These are phyloP conservation scores for Spongilla lacustris DNA, from an alignment of 37 sponge, comb jelly and placozoan genomes.

Conservation along the genomic window DNA sequence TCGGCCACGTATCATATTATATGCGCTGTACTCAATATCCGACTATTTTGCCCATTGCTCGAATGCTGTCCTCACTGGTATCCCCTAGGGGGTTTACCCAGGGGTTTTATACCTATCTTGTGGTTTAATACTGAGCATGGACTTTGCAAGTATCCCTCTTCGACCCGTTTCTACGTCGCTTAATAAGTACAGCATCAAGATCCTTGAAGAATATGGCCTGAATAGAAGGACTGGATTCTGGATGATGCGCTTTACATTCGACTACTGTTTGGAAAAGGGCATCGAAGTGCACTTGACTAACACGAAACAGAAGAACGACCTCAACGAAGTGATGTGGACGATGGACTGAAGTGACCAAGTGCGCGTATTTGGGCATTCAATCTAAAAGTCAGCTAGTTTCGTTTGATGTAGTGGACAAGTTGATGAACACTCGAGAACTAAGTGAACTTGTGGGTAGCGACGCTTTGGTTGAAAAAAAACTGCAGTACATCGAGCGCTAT, in stretches of 20 bases:
- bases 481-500: conserved; percentile 20
- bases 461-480: background rate
- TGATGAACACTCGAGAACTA: conserved; percentile 26
- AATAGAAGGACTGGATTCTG: conserved; percentile 20
- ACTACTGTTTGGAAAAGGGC: conserved; percentile 28
- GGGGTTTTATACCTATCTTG: too few species aligned
- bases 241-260: conserved; percentile 35
- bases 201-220: conserved; percentile 29
- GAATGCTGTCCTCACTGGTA: too few species aligned
- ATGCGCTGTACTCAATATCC: too few species aligned
- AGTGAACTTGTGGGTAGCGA: background rate
- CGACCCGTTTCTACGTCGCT: background rate
- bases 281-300: conserved; percentile 37
- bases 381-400: conserved; percentile 26
- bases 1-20: too few species aligned
- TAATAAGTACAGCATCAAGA: conserved; percentile 27
- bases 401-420: conserved; percentile 42
- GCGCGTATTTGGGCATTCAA: conserved; percentile 21
- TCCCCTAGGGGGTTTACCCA: too few species aligned
- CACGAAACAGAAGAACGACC: conserved; percentile 13
- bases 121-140: too few species aligned
- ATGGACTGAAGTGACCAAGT: conserved; percentile 43
- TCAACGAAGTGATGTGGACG: conserved; percentile 36
- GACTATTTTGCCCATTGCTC: too few species aligned
- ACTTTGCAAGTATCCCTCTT: background rate